Base-by-base conservation (phyloP, 2,888 invertebrate species). In the Cerastoderma edule region DNA sequence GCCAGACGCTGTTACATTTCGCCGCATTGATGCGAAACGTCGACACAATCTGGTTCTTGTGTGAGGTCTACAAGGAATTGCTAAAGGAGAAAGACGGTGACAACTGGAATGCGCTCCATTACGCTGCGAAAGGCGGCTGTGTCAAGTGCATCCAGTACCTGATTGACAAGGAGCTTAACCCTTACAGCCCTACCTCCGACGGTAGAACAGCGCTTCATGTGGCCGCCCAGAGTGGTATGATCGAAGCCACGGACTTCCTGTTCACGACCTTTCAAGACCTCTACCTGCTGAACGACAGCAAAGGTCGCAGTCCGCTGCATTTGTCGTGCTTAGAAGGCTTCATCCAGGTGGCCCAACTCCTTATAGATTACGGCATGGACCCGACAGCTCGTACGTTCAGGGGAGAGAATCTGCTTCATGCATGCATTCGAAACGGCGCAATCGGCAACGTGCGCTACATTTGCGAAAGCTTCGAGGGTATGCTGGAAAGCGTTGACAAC, bases 71-170 rank as follows among this genome's bases (percentile, higher is more conserved):
- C n/a, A 32, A 33, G 22, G 60, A 60, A 1, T 10, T 60, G 27
- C 8, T 60, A n/a, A 2, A 24, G 1, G 13, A 33, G 16, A 60
- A 60, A 33, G 60, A 60, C 24, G 39, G 24, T 5, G 39, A 60
- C 5, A 39, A 39, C 24, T 60, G 60, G 60, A 60, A 60, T 39
- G 32, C 60, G 35, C 60, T 60, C 24, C 60, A 60, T 22, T 60
- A 39, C 13, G 60, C 60, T 24, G 35, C 60, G 4, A 22, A 60
- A 60, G 60, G 60, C 6, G 60, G 60, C 16, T 60, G 39, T 39
- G 60, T 60, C 8, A 39, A 60, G 4, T 60, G 60, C 27, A 39
- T 60, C 39, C 32, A 39, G 5, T 60, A 60, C 16, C 60, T 60
- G 13, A 60, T 39, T 60, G 60, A 60, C 27, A 32, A 60, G 22